Base-by-base conservation (phyloP, 1,140 invertebrate species). In the Colletes latitarsis region DNA sequence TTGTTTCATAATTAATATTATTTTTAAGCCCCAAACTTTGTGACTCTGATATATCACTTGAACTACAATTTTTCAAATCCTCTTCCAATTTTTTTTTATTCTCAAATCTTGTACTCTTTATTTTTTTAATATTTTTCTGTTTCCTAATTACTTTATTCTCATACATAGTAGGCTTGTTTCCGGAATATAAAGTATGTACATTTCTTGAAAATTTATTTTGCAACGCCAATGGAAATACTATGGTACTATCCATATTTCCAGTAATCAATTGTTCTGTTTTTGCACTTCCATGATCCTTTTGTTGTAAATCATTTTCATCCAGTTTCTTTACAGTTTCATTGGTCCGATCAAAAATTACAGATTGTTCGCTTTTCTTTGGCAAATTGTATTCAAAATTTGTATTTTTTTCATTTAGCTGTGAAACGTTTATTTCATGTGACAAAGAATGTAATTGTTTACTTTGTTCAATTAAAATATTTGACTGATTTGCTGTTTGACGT, bases 361-460 rank as follows among this genome's bases (percentile, higher is more conserved):
- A 73, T 67, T 66, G 52, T 58, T 72, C 41, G 8, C 3, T 17
- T 41, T 66, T 64, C 57, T 39, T 62, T 30, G n/a, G 5, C 10
- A 9, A n/a, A n/a, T 78, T 21, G 6, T 72, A 77, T 67, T 74
- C 58, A 8, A 9, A 52, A 60, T 21, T 55, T 55, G 41, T 82
- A 21, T 74, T 43, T 57, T 6, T 77, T 60, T 71, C 76, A 39
- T 70, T 82, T 21, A 77, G 76, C 62, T 89, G 78, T 3, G 76
- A 86, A 69, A 88, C 76, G 72, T 83, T 64, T 57, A 91, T 87
- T 8, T 84, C 88, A 30, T 67, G 82, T 0, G 89, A 87, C 43
- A 92, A 58, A 68, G 66, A 86, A 43, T 88, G 81, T 88, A 94
- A 78, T 87, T 94, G 86, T 92, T 94, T 66, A 14, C 88, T 90